Evolutionary conservation across 2,888 invertebrate species (phyloP).

Genomic region (Adelognathus sp.): DNA sequence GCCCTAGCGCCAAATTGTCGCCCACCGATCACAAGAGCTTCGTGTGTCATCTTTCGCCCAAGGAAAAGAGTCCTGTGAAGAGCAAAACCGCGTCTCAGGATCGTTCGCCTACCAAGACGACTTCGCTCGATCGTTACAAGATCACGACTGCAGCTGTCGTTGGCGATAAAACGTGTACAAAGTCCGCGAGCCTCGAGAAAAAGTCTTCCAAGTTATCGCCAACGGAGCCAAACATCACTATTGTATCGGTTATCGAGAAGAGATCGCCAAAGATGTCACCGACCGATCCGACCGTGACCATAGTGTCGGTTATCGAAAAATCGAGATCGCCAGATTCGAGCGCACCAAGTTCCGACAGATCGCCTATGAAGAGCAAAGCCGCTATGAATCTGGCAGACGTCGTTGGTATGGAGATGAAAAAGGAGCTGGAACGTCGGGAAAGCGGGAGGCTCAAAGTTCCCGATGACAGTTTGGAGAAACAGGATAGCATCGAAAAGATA

Average conservation of each 20-base stretch:
- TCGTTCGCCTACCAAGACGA: slow-evolving; percentile 67
- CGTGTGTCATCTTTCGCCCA: slow-evolving; percentile 66
- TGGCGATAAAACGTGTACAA: slow-evolving; percentile 63
- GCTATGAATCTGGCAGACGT: slow-evolving; percentile 73
- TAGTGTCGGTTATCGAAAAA: slow-evolving; percentile 74
- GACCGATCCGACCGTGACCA: slow-evolving; percentile 73
- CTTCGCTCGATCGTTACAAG: slow-evolving; percentile 70
- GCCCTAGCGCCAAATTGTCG: slow-evolving; percentile 73
- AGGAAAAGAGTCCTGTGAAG: slow-evolving; percentile 71
- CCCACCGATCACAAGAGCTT: slow-evolving; percentile 71
- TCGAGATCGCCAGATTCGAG: slow-evolving; percentile 71
- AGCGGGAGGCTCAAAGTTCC: slow-evolving; percentile 72
- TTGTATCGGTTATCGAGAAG: slow-evolving; percentile 70
- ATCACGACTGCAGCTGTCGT: slow-evolving; percentile 55
- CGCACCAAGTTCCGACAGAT: slow-evolving; percentile 59
- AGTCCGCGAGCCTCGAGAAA: slow-evolving; percentile 73
- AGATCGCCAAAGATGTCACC: slow-evolving; percentile 71
- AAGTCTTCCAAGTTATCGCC: slow-evolving; percentile 72
- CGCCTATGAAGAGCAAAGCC: slow-evolving; percentile 64
- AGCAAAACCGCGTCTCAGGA: slow-evolving; percentile 62
- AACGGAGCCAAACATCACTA: slow-evolving; percentile 72
- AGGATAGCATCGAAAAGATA: slow-evolving; percentile 79
- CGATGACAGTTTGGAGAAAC: slow-evolving; percentile 75
- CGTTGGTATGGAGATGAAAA: slow-evolving; percentile 75
- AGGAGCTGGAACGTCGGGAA: slow-evolving; percentile 72